Percentiles rank a stretch among this genome's conserved stretches.
phyloP scores from a whole-genome alignment of 2,797 vertebrate genomes.

The Tangara arthus region DNA sequence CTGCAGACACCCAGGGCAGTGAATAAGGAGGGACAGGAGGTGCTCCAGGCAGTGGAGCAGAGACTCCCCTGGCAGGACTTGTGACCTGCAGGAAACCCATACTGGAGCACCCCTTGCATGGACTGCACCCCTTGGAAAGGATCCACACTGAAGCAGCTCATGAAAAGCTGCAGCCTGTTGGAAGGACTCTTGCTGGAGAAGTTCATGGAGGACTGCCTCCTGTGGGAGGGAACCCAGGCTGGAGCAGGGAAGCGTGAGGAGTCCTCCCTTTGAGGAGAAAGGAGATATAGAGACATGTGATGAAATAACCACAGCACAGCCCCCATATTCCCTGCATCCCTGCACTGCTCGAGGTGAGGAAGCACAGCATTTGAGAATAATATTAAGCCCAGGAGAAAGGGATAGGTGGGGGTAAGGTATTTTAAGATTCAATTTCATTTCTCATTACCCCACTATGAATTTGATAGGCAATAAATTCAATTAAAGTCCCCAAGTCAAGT shows the following conservation, averaged over 20 bases:
- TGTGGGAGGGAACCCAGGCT: not conserved
- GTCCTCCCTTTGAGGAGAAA: not conserved
- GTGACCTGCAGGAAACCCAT: rapidly evolving
- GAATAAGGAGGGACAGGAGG: not conserved
- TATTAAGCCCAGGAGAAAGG: not conserved
- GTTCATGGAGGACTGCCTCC: not conserved
- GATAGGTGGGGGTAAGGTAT: not conserved
- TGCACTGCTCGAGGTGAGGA: rapidly evolving
- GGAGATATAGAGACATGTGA: not conserved
- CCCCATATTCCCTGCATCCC: not conserved
- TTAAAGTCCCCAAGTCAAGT: not conserved
- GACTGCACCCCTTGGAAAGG: not conserved
- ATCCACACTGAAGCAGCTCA: not conserved
- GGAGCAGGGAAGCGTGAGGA: not conserved
- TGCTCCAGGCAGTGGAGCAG: not conserved
- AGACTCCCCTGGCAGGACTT: not conserved
- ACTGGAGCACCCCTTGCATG: not conserved
- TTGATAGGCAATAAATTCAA: not conserved
- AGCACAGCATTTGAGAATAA: not conserved
- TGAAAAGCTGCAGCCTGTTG: not conserved
- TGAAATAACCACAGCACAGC: rapidly evolving
- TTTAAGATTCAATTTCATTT: not conserved
- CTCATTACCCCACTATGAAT: not conserved
- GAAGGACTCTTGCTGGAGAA: not conserved
- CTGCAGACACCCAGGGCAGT: not conserved